Conservation (phyloP, 2,113 vertebrate genomes). For the Mionectes macconnelli region DNA sequence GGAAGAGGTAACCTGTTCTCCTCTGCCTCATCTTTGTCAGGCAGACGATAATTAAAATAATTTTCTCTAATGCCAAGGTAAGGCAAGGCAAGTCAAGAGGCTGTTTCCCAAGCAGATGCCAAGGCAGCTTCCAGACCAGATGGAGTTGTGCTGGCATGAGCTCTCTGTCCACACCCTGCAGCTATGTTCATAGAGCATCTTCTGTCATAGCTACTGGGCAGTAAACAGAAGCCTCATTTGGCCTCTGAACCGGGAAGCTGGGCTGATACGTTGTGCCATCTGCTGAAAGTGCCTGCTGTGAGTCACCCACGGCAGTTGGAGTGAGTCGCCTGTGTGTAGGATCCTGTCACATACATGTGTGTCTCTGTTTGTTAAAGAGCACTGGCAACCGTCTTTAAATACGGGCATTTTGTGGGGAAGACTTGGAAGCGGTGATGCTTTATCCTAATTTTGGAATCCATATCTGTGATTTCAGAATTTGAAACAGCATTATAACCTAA, state of each 20-base stretch:
- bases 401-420: neutral
- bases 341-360: neutral
- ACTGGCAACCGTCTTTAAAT: neutral
- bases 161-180: neutral
- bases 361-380: neutral
- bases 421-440: neutral
- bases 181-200: neutral
- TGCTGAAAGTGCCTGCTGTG: neutral
- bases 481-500: neutral
- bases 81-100: neutral
- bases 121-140: slow-evolving; percentile 37
- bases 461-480: neutral
- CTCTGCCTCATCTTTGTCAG: neutral
- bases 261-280: neutral
- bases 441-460: neutral
- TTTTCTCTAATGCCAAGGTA: neutral
- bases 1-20: neutral
- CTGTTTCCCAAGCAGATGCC: slow-evolving; percentile 34
- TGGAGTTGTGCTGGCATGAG: neutral
- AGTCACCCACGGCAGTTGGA: neutral
- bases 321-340: rapidly evolving
- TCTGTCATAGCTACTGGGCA: neutral
- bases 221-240: neutral
- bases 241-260: neutral
- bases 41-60: neutral